Evolutionary conservation across 2,113 vertebrate genomes (phyloP).

Genomic region (Ancistrus triradiatus): DNA sequence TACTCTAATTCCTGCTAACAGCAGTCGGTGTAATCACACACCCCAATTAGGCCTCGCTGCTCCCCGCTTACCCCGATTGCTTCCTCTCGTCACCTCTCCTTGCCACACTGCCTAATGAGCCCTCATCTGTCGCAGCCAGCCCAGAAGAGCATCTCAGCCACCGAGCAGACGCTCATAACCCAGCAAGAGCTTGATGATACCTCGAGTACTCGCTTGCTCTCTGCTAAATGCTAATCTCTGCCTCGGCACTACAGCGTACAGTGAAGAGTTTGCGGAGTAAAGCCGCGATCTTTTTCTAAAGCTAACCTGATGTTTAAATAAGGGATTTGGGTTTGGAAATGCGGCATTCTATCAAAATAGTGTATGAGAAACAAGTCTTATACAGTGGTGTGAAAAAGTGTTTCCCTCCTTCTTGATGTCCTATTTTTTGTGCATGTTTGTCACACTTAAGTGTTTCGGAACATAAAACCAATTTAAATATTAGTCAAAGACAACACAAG

Average conservation of each 20-base stretch:
- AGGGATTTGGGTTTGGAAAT: too few species aligned
- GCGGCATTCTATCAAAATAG: too few species aligned
- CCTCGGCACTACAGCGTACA: neutral
- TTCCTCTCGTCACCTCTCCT: slow-evolving; percentile 81
- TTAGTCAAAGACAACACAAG: too few species aligned
- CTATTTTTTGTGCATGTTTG: too few species aligned
- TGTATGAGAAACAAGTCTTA: too few species aligned
- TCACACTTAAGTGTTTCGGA: too few species aligned
- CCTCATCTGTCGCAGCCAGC: slow-evolving; percentile 81
- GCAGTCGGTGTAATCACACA: slow-evolving; percentile 98
- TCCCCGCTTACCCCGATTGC: slow-evolving; percentile 86
- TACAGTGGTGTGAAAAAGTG: too few species aligned
- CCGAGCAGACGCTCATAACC: slow-evolving; percentile 87
- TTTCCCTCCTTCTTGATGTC: too few species aligned
- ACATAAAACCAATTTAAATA: too few species aligned
- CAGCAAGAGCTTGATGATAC: slow-evolving; percentile 32
- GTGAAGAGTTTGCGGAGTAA: too few species aligned
- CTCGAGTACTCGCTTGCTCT: neutral
- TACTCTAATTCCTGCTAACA: slow-evolving; percentile 96
- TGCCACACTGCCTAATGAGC: slow-evolving; percentile 96
- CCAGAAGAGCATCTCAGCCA: slow-evolving; percentile 88
- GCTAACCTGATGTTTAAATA: too few species aligned
- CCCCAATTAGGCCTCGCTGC: slow-evolving; percentile 94
- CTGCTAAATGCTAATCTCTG: neutral
- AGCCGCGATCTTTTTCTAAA: too few species aligned